A percentile compares a stretch with the other conserved stretches of the same genome.
Evolutionary conservation across 2,888 invertebrate genomes (phyloP).

Genomic region (Heliconius ismenius): DNA sequence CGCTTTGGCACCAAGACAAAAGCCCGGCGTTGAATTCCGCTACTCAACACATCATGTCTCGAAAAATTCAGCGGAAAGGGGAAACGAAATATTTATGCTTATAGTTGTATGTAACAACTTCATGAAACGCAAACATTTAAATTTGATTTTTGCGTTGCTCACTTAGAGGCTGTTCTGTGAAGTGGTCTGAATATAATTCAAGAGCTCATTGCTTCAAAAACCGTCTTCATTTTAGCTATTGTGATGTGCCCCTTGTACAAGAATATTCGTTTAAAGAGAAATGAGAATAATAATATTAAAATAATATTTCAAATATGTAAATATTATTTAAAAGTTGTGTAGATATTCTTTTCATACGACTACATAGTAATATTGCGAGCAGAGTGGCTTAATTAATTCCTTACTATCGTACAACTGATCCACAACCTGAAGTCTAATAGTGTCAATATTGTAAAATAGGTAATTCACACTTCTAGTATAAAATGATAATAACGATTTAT

Average conservation of each 20-base stretch:
- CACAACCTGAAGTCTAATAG: not conserved
- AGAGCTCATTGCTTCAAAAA: constrained; percentile 26
- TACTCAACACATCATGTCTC: too few relatives aligned
- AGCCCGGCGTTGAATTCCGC: too few relatives aligned
- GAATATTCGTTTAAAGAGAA: constrained; percentile 7
- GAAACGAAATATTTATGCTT: not conserved
- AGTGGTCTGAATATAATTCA: constrained; percentile 31
- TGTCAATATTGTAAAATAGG: not conserved
- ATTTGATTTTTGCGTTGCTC: constrained; percentile 48
- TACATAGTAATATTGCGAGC: not conserved
- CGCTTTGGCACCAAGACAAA: too few relatives aligned
- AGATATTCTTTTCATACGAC: too few relatives aligned
- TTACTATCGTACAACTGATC: not conserved
- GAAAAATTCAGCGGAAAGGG: too few relatives aligned
- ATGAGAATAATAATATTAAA: constrained; percentile 7
- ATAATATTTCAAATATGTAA: not conserved
- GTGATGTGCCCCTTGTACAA: constrained; percentile 28
- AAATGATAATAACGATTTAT: not conserved
- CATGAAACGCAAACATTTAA: constrained; percentile 24
- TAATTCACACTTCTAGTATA: not conserved
- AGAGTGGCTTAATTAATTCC: not conserved
- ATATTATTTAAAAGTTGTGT: too few relatives aligned
- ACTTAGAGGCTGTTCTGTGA: constrained; percentile 22
- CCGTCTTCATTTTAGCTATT: constrained; percentile 28
- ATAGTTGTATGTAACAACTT: constrained; percentile 1